These are phyloP conservation scores for Eilema griseolum DNA, from an alignment of 2,888 invertebrate species.

Conservation along the genomic window DNA sequence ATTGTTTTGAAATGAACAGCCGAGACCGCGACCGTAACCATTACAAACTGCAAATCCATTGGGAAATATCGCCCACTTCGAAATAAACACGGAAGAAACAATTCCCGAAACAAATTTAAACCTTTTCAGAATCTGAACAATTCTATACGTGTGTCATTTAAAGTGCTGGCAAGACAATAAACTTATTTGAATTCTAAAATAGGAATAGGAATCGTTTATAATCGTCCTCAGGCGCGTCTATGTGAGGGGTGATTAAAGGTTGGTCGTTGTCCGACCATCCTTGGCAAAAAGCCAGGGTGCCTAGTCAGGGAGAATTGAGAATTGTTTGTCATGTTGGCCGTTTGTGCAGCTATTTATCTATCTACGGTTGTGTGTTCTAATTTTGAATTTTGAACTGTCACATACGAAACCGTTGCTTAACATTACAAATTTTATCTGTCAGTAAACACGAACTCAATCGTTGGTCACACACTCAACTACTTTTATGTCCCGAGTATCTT, in stretches of 20 bases:
- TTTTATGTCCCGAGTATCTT: too few relatives aligned
- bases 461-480: background rate
- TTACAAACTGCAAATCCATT: slow-evolving; percentile 33
- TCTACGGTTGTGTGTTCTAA: slow-evolving; percentile 60
- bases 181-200: slow-evolving; percentile 71
- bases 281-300: slow-evolving; percentile 74
- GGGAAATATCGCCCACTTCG: slow-evolving; percentile 33
- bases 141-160: slow-evolving; percentile 35
- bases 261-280: slow-evolving; percentile 75
- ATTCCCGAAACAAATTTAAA: slow-evolving; percentile 26
- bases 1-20: slow-evolving; percentile 49
- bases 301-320: slow-evolving; percentile 51
- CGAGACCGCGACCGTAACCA: slow-evolving; percentile 27
- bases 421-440: background rate
- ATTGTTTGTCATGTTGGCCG: slow-evolving; percentile 61
- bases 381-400: slow-evolving; percentile 48
- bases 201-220: slow-evolving; percentile 68
- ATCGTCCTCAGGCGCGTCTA: slow-evolving; percentile 53
- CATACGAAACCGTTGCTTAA: slow-evolving; percentile 15
- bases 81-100: slow-evolving; percentile 44
- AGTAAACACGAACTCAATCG: background rate
- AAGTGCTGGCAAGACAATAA: slow-evolving; percentile 54
- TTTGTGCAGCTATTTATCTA: slow-evolving; percentile 57
- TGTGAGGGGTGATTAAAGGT: slow-evolving; percentile 70
- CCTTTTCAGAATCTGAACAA: slow-evolving; percentile 29